Percentiles rank a stretch among this genome's conserved stretches.
phyloP scores from a whole-genome alignment of 2,113 vertebrate genomes.

The Gavialis gangeticus region DNA sequence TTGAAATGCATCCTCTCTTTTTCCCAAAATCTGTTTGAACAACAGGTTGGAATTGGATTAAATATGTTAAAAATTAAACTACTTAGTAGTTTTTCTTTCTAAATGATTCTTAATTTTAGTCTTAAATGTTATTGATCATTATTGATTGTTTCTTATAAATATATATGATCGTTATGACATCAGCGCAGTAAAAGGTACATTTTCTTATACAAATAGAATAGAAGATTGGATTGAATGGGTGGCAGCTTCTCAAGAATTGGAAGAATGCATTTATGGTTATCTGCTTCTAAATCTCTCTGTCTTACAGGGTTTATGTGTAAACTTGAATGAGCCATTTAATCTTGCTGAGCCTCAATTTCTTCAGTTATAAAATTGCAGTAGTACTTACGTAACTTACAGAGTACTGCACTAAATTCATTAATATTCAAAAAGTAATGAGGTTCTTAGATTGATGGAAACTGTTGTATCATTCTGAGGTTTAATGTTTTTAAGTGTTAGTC shows the following conservation, averaged over 20 bases:
- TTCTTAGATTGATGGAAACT: not conserved
- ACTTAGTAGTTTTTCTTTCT: not conserved
- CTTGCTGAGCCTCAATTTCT: not conserved
- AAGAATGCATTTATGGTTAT: not conserved
- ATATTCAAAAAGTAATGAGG: not conserved
- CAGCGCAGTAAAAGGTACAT: not conserved
- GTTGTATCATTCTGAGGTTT: not conserved
- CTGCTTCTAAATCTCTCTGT: not conserved
- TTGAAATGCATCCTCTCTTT: conserved; percentile 59
- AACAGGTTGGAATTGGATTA: not conserved
- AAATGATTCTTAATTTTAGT: not conserved
- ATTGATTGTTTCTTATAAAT: rapidly evolving
- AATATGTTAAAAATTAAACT: not conserved
- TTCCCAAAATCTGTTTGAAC: not conserved
- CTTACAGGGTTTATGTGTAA: not conserved
- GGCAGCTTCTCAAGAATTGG: not conserved
- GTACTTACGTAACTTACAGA: rapidly evolving
- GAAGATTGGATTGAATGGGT: not conserved
- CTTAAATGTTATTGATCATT: rapidly evolving
- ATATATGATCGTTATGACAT: rapidly evolving
- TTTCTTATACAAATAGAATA: rapidly evolving
- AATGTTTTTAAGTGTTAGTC: not conserved
- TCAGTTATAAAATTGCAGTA: not conserved
- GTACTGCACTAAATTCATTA: rapidly evolving
- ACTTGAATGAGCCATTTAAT: not conserved